These are phyloP conservation scores for Salvelinus sp. DNA, from an alignment of 2,113 vertebrate species.

Conservation along the genomic window DNA sequence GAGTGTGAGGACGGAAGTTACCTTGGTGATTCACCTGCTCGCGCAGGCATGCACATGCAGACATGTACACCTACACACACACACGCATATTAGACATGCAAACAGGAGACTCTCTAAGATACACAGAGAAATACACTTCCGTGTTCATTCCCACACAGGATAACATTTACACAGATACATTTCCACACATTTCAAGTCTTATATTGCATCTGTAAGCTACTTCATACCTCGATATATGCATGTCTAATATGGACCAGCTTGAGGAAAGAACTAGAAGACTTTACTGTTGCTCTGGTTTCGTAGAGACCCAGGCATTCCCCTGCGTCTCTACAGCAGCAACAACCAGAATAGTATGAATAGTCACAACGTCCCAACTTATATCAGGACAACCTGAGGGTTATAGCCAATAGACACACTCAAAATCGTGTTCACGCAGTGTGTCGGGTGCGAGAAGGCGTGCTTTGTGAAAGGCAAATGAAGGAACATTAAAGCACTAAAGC, in stretches of 20 bases:
- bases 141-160: background rate
- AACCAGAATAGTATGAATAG: too few species aligned
- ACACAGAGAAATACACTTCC: background rate
- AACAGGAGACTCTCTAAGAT: too few species aligned
- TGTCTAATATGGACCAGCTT: background rate
- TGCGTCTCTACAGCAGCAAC: background rate
- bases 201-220: background rate
- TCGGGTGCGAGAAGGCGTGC: background rate
- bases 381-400: background rate
- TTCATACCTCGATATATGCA: background rate
- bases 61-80: background rate
- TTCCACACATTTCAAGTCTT: background rate
- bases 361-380: background rate
- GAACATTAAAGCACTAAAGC: background rate
- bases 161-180: background rate
- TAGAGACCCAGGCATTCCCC: background rate
- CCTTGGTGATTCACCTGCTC: slow-evolving; percentile 54
- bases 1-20: slow-evolving; percentile 53
- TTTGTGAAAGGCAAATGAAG: background rate
- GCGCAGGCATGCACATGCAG: background rate
- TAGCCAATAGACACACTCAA: background rate
- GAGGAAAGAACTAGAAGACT: background rate
- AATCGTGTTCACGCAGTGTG: background rate
- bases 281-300: background rate
- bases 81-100: background rate